Evolutionary conservation across 2,797 vertebrate genomes (phyloP).

Genomic region (Meriones psammophilus): DNA sequence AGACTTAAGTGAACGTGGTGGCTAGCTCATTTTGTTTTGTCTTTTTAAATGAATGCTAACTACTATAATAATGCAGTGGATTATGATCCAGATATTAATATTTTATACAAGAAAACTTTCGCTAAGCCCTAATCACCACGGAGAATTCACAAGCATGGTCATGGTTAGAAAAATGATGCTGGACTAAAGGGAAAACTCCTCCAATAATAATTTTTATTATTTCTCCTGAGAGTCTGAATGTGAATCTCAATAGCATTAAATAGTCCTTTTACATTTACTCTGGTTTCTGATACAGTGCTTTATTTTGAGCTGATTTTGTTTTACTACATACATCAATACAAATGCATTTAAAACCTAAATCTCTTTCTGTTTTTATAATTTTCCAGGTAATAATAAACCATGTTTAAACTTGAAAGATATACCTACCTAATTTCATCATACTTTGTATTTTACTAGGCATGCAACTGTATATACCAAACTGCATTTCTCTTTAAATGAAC

Average conservation of each 20-base stretch:
- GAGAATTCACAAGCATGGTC: constrained; percentile 44
- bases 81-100: constrained; percentile 29
- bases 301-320: neutral
- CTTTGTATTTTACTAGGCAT: neutral
- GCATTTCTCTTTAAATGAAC: neutral
- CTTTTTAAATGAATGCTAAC: neutral
- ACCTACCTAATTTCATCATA: neutral
- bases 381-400: neutral
- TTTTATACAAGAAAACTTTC: constrained; percentile 63
- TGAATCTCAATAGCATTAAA: neutral
- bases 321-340: constrained; percentile 49
- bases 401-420: neutral
- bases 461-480: neutral
- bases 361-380: constrained; percentile 34
- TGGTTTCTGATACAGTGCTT: constrained; percentile 30
- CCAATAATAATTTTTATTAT: constrained; percentile 18
- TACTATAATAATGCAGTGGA: neutral
- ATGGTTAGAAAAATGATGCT: neutral
- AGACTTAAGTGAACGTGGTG: constrained; percentile 37
- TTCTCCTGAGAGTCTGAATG: constrained; percentile 55
- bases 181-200: neutral
- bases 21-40: constrained; percentile 51
- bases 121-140: constrained; percentile 9
- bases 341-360: neutral
- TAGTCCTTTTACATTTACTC: constrained; percentile 48